These are phyloP conservation scores for Lonchura striata DNA, from an alignment of 2,113 vertebrate genomes.

Conservation along the genomic window DNA sequence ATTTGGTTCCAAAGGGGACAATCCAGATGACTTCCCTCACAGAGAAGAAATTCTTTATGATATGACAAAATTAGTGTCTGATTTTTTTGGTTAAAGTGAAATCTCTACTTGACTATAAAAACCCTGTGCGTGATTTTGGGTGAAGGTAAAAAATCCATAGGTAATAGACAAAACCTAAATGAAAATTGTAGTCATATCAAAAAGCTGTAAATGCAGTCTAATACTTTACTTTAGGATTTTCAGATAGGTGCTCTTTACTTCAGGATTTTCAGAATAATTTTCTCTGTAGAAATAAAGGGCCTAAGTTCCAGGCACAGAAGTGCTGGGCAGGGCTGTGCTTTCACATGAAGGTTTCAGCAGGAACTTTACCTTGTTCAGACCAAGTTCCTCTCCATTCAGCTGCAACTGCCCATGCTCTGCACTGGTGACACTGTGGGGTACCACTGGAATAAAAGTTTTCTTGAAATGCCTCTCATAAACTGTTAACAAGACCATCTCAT, in stretches of 20 bases:
- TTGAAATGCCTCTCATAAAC: not conserved
- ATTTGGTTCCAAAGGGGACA: not conserved
- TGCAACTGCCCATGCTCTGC: not conserved
- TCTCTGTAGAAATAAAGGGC: not conserved
- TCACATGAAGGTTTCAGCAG: not conserved
- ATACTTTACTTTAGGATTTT: not conserved
- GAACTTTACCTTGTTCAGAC: not conserved
- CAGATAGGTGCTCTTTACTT: too few relatives aligned
- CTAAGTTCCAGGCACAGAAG: not conserved
- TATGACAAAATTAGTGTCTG: not conserved
- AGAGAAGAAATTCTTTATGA: not conserved
- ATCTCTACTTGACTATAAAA: not conserved
- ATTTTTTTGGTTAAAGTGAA: not conserved
- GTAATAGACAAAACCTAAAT: not conserved
- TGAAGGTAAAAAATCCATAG: not conserved
- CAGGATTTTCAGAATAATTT: not conserved
- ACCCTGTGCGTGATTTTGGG: not conserved
- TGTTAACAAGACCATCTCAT: not conserved
- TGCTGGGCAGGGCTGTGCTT: not conserved
- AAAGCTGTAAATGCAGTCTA: not conserved
- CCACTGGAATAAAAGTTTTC: not conserved
- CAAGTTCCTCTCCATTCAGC: not conserved
- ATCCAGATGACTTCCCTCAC: not conserved
- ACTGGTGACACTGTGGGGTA: not conserved
- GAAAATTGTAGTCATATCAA: not conserved